phyloP scores from a whole-genome alignment of 2,888 invertebrate species.

The Drosophila meridionalis region DNA sequence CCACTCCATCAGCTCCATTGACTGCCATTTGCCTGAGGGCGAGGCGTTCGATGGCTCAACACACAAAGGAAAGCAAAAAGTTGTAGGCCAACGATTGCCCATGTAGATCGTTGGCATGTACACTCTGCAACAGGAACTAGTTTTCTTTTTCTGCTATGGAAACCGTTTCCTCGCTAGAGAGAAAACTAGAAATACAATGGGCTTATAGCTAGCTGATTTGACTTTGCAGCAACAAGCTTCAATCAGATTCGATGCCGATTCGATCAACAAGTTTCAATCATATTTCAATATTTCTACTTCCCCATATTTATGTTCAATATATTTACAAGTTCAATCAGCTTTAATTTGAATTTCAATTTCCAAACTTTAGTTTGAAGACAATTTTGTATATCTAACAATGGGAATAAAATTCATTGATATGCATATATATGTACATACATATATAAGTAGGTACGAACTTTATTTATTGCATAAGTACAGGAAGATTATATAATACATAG shows the following conservation, averaged over 20 bases:
- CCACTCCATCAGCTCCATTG: conserved; percentile 8
- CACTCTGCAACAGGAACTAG: conserved; percentile 36
- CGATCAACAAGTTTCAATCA: too few relatives aligned
- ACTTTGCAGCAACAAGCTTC: not conserved
- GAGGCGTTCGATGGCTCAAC: conserved; percentile 18
- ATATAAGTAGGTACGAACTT: not conserved
- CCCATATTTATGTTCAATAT: too few relatives aligned
- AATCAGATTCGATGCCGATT: not conserved
- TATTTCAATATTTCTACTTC: too few relatives aligned
- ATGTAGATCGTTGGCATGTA: conserved; percentile 37
- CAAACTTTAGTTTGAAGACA: too few relatives aligned
- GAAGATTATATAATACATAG: conserved; percentile 1
- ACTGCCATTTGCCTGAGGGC: conserved; percentile 38
- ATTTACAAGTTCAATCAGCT: too few relatives aligned
- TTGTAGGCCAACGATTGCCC: conserved; percentile 27
- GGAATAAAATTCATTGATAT: not conserved
- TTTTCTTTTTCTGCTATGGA: not conserved
- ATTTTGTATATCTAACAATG: too few relatives aligned
- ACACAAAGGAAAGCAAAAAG: conserved; percentile 11
- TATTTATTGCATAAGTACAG: not conserved
- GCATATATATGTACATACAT: not conserved
- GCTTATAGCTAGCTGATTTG: not conserved
- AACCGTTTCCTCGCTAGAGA: not conserved
- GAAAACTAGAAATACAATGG: not conserved
- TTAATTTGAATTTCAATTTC: too few relatives aligned